These are phyloP conservation scores for Hirundichthys speculiger DNA, from an alignment of 2,113 vertebrate genomes.

Conservation along the genomic window DNA sequence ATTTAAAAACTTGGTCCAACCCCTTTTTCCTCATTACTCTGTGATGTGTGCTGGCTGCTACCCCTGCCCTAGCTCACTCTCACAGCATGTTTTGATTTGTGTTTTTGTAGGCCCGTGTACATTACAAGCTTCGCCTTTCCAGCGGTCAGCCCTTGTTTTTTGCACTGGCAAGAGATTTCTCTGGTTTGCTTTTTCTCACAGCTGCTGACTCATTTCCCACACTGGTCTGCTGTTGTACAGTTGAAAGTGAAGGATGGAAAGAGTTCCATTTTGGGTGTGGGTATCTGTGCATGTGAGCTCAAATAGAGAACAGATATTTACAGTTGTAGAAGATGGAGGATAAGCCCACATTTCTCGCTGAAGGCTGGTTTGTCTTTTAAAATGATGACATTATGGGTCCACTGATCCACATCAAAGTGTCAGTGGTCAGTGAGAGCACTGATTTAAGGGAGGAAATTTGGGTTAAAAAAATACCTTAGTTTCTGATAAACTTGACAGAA, in stretches of 20 bases:
- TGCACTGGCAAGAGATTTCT: slow-evolving; percentile 54
- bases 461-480: too few relatives aligned
- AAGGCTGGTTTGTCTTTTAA: slow-evolving; percentile 35
- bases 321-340: slow-evolving; percentile 42
- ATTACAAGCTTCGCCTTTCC: slow-evolving; percentile 44
- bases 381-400: slow-evolving; percentile 16
- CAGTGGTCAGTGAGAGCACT: too few relatives aligned
- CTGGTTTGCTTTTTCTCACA: slow-evolving; percentile 58
- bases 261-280: slow-evolving; percentile 56
- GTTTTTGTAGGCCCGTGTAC: slow-evolving; percentile 53
- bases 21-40: slow-evolving; percentile 38
- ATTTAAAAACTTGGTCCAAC: slow-evolving; percentile 21
- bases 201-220: slow-evolving; percentile 80
- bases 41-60: slow-evolving; percentile 39
- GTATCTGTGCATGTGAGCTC: slow-evolving; percentile 46
- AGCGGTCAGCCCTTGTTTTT: slow-evolving; percentile 39
- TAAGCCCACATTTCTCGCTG: slow-evolving; percentile 39
- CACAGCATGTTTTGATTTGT: slow-evolving; percentile 64
- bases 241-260: slow-evolving; percentile 43
- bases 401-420: slow-evolving; percentile 24
- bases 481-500: too few relatives aligned
- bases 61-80: slow-evolving; percentile 26
- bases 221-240: slow-evolving; percentile 57
- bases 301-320: slow-evolving; percentile 34
- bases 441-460: too few relatives aligned